Evolutionary conservation across 1,140 invertebrate genomes (phyloP), one percentile per base, ranked within the genome.

Genomic region (Magallana angulata): DNA sequence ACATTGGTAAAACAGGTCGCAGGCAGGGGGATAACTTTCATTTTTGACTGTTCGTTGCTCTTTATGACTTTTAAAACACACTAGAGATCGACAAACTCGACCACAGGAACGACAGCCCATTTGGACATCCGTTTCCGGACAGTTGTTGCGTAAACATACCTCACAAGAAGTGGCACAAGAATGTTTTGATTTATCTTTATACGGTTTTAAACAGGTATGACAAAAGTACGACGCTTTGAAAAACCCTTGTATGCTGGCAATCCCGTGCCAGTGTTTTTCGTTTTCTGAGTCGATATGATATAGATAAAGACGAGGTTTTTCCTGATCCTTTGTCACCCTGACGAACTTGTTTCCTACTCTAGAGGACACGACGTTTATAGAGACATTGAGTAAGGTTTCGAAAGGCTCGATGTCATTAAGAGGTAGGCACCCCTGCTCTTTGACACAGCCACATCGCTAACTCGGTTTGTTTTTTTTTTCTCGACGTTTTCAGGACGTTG

Each of bases 291-390:
- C 87, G 2, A 88, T 71, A 5, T 84, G 62, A 62, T 88, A 88
- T 12, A 88, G 14, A 82, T 84, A 88, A n/a, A 88, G 71, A 36
- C 86, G 76, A 7, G 71, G 68, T 30, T 64, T 81, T 30, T 24
- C 48, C 48, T 62, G 57, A n/a, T 82, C 24, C 24, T 88, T 59
- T 9, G 84, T 59, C 30, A 85, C 76, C 64, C 84, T 71, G 11
- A 88, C 16, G 30, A 88, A 88, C n/a, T 85, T 64, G 80, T 88
- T 88, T n/a, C 87, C 87, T 56, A 85, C 57, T 82, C 56, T 85
- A 8, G 84, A 60, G 4, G 84, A 82, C 14, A 88, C 76, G 56
- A 85, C 87, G 8, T 76, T 30, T 11, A 88, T 62, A 59, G 68
- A 57, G 1, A 85, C 87, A 82, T 88, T 24, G 4, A 88, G 76